Evolutionary conservation across 2,888 invertebrate species (phyloP).

Genomic region (Eudasyphora cyanicolor): DNA sequence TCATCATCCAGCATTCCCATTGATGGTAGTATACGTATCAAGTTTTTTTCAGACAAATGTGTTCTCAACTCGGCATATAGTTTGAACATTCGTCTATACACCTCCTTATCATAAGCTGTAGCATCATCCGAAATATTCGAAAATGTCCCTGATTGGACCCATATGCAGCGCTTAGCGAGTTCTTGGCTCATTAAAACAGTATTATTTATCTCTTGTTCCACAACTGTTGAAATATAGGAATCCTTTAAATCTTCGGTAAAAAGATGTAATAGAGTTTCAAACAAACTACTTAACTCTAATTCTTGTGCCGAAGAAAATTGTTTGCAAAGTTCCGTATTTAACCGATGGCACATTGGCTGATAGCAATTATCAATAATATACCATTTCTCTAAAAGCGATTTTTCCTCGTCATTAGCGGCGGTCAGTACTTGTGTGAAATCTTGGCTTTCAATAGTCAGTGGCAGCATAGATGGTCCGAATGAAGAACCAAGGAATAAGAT

Average conservation of each 20-base stretch:
- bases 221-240: conserved; percentile 89
- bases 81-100: conserved; percentile 85
- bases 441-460: conserved; percentile 88
- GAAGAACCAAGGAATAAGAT: conserved; percentile 90
- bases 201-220: conserved; percentile 92
- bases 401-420: conserved; percentile 80
- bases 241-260: conserved; percentile 89
- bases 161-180: conserved; percentile 88
- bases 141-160: conserved; percentile 86
- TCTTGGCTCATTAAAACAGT: conserved; percentile 90
- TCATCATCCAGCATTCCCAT: conserved; percentile 78
- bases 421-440: conserved; percentile 89
- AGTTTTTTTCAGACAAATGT: conserved; percentile 87
- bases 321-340: conserved; percentile 81
- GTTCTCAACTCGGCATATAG: conserved; percentile 88
- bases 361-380: too few relatives aligned
- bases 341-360: conserved; percentile 88
- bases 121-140: conserved; percentile 81
- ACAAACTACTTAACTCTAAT: conserved; percentile 83
- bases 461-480: conserved; percentile 87
- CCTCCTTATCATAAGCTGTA: conserved; percentile 83
- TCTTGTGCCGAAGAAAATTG: conserved; percentile 74
- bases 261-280: conserved; percentile 86
- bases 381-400: conserved; percentile 84
- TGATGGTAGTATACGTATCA: conserved; percentile 82